Percentiles rank a stretch among this genome's conserved stretches.
Evolutionary conservation across 2,888 invertebrate genomes (phyloP).

Genomic region (Sicus ferrugineus): DNA sequence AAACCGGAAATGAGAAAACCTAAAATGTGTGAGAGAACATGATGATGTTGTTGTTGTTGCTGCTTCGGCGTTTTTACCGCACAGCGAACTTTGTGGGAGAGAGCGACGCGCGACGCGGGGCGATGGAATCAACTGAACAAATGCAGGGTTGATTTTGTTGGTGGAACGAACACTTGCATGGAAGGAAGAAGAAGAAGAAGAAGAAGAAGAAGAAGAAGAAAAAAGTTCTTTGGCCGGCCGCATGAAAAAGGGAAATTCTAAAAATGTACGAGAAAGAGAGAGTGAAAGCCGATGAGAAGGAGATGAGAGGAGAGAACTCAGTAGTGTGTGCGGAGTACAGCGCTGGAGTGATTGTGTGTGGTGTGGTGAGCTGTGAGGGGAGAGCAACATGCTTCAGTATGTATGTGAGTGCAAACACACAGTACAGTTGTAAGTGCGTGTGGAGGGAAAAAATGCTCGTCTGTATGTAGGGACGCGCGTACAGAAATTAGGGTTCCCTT

Average conservation of each 20-base stretch:
- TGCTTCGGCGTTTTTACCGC: no score
- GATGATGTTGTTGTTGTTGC: neutral
- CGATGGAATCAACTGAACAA: neutral
- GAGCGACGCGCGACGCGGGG: neutral
- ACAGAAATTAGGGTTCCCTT: neutral
- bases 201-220: neutral
- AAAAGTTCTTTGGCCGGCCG: neutral
- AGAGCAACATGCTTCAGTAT: neutral
- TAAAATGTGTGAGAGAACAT: conserved; percentile 11
- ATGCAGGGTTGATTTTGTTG: conserved; percentile 20
- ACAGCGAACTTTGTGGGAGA: neutral
- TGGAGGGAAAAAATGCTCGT: neutral
- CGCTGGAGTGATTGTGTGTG: neutral
- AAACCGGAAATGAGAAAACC: conserved; percentile 32
- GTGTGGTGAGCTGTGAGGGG: neutral
- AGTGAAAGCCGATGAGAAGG: neutral
- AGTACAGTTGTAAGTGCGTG: no score
- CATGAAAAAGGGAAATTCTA: conserved; percentile 20
- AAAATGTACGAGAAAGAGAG: neutral
- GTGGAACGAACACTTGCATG: neutral
- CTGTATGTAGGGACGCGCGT: neutral
- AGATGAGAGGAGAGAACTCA: neutral
- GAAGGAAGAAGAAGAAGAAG: neutral
- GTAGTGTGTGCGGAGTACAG: neutral
- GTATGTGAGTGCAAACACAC: no score